Conservation (phyloP, 2,113 vertebrate species). For the Nothoprocta pentlandii region DNA sequence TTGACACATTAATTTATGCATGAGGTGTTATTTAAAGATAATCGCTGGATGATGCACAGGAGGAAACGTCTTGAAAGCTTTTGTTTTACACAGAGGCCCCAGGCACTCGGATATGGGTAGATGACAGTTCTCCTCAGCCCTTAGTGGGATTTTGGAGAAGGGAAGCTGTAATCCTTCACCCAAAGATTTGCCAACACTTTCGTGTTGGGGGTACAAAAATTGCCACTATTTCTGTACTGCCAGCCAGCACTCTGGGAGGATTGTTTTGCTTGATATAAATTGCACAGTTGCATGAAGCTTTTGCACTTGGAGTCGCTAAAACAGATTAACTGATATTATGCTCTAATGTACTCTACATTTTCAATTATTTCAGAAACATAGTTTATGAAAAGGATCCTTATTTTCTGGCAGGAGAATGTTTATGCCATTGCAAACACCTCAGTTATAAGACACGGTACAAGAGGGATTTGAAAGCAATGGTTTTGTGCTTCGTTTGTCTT, state of each 20-base stretch:
- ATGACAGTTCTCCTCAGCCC: neutral
- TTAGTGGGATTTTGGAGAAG: neutral
- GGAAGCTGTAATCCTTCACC: neutral
- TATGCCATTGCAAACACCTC: neutral
- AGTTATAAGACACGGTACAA: neutral
- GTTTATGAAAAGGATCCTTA: neutral
- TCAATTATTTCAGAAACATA: slow-evolving; percentile 4
- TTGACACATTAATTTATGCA: neutral
- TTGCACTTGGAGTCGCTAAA: neutral
- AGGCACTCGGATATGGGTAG: too few species aligned
- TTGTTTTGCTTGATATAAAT: neutral
- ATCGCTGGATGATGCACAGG: neutral
- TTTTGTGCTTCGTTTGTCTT: slow-evolving; percentile 3
- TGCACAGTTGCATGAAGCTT: neutral
- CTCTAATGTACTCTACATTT: neutral
- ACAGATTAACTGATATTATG: neutral
- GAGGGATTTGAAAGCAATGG: slow-evolving; percentile 6
- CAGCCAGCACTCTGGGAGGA: neutral
- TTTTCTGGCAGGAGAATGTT: slow-evolving; percentile 14
- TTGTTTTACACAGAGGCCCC: neutral
- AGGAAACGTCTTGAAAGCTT: neutral
- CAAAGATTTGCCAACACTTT: neutral
- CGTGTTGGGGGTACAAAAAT: neutral
- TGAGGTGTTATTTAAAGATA: neutral
- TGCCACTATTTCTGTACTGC: neutral